Conservation (phyloP, 1,140 invertebrate species). For the Drosophila erecta region DNA sequence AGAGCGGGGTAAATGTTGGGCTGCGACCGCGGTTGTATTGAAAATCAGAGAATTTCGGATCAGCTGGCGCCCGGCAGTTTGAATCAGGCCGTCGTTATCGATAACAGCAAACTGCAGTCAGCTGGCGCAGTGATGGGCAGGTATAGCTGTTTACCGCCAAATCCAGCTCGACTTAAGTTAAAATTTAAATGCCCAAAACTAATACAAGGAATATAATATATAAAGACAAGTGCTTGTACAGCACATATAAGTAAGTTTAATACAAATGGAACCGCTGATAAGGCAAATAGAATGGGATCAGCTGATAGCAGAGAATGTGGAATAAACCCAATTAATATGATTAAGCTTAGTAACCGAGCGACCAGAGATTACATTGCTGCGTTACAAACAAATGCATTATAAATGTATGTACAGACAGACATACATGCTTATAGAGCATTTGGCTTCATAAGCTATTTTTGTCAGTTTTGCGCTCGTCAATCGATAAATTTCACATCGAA, state of each 20-base stretch:
- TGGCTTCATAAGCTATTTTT: not conserved
- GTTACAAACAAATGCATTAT: not conserved
- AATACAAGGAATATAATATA: too few relatives aligned
- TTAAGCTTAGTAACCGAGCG: not conserved
- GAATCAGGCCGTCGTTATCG: not conserved
- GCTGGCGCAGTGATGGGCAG: not conserved
- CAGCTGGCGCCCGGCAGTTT: constrained; percentile 1
- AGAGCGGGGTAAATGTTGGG: constrained; percentile 64
- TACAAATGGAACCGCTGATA: not conserved
- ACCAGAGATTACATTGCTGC: constrained; percentile 12
- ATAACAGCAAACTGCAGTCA: not conserved
- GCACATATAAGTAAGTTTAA: not conserved
- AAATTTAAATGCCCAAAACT: too few relatives aligned
- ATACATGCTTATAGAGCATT: not conserved
- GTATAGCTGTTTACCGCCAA: not conserved
- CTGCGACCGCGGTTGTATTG: constrained; percentile 34
- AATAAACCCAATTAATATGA: constrained; percentile 1
- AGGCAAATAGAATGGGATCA: not conserved
- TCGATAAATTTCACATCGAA: not conserved
- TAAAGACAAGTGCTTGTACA: not conserved
- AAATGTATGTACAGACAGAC: not conserved
- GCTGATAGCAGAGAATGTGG: not conserved
- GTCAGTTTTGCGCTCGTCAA: constrained; percentile 1
- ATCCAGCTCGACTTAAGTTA: not conserved
- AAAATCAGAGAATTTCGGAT: not conserved